Percentiles rank a stretch among this genome's conserved stretches.
Evolutionary conservation across 2,797 vertebrate genomes (phyloP).

Genomic region (Naso thynnoides): DNA sequence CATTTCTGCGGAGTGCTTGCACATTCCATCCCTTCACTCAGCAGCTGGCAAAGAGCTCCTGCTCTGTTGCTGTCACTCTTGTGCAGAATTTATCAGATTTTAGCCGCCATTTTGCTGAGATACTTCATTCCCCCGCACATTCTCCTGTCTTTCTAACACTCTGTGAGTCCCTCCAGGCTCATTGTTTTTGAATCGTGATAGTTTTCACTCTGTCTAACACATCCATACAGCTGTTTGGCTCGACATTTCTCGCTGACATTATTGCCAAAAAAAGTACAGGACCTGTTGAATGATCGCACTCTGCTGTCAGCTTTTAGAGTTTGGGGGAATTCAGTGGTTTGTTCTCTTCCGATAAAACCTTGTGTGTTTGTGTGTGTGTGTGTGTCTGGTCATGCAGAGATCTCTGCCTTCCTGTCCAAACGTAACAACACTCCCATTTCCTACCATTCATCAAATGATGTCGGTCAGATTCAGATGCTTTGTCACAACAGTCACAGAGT

Average conservation of each 20-base stretch:
- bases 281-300: constrained; percentile 37
- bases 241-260: constrained; percentile 45
- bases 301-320: constrained; percentile 25
- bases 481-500: constrained; percentile 3
- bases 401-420: constrained; percentile 62
- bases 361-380: constrained; percentile 11
- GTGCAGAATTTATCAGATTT: constrained; percentile 76
- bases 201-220: constrained; percentile 7
- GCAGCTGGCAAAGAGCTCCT: constrained; percentile 60
- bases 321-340: constrained; percentile 30
- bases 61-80: constrained; percentile 69
- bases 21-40: constrained; percentile 78
- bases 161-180: constrained; percentile 12
- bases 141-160: constrained; percentile 8
- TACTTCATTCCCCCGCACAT: constrained; percentile 8
- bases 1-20: constrained; percentile 60
- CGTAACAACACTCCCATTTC: constrained; percentile 65
- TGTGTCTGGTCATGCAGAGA: constrained; percentile 31
- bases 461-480: constrained; percentile 41
- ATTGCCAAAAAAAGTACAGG: constrained; percentile 23
- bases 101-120: constrained; percentile 53
- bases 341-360: constrained; percentile 39
- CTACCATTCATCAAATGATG: constrained; percentile 59
- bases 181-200: constrained; percentile 8
- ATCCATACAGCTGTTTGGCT: constrained; percentile 38